phyloP scores from a whole-genome alignment of 2,113 vertebrate genomes.

The Murina feae region DNA sequence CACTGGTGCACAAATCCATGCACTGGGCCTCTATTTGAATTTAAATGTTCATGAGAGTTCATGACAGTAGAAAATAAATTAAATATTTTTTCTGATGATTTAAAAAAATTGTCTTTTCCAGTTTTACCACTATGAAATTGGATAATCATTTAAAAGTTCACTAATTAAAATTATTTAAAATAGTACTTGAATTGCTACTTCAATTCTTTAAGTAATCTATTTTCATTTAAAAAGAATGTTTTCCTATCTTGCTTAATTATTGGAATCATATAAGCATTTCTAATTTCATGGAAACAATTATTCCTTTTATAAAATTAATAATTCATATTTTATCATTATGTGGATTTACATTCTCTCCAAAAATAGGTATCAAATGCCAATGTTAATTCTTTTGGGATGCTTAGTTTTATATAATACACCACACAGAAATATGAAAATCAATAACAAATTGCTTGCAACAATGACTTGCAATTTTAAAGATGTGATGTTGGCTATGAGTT shows the following conservation, averaged over 20 bases:
- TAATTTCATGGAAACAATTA: slow-evolving; percentile 1
- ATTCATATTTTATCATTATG: background rate
- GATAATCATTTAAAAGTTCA: slow-evolving; percentile 7
- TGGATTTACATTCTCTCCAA: background rate
- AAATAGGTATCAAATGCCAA: background rate
- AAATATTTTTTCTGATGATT: background rate
- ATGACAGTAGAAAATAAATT: background rate
- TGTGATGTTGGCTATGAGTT: background rate
- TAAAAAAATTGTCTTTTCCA: background rate
- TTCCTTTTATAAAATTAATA: slow-evolving; percentile 14
- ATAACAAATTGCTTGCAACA: background rate
- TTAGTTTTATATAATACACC: background rate
- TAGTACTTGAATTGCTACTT: background rate
- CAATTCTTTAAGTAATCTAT: background rate
- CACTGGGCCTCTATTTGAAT: background rate
- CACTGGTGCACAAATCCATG: too few species aligned
- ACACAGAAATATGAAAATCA: background rate
- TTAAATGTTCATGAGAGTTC: background rate
- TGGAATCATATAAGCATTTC: slow-evolving; percentile 16
- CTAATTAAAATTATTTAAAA: background rate
- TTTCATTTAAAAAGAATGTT: background rate
- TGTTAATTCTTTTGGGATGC: background rate
- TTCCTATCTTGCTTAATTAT: slow-evolving; percentile 16
- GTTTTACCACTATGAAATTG: background rate
- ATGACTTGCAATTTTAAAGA: slow-evolving; percentile 25